Base-by-base conservation (phyloP, 1,140 invertebrate genomes). In the Sycobia sp. region DNA sequence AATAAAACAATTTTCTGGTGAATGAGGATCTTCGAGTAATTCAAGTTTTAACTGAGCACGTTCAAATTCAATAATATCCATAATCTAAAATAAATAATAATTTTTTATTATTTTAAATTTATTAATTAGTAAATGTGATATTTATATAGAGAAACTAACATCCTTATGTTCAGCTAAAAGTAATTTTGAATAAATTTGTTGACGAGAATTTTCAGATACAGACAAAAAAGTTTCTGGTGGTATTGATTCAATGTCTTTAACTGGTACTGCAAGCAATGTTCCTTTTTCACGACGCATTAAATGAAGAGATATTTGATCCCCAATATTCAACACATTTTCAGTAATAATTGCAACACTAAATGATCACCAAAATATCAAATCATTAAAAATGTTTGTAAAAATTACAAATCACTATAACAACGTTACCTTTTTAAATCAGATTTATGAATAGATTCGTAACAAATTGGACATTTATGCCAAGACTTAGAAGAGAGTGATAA, bases 271-370 rank as follows among this genome's bases (percentile, higher is more conserved):
- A 47, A 90, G 83, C 8, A 92, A 85, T 4, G 90, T 91, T 16
- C 90, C 91, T 67, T 90, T 89, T 66, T 90, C 85, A 22, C 94
- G 88, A 70, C 90, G 90, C 90, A 98, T 97, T 65, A 98, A 81
- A 67, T 89, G 87, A 82, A 98, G 87, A 29, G 86, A 90, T 20
- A 98, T 88, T 22, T 80, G 81, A 62, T 92, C 88, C 44, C 88
- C 90, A 63, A 90, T 84, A 63, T 87, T 87, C 57, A 87, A 84
- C 0, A 83, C 79, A n/a, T 73, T 77, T 71, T 86, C 85, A 54
- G 83, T 83, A 71, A 87, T 79, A 62, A 83, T 81, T 5, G 84
- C 72, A 44, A 88, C 86, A 79, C 88, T 89, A 67, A 41, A 79
- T 62, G 57, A 3, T 67, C 64, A 8, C 22, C 20, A 60, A 55